phyloP scores from a whole-genome alignment of 2,113 vertebrate species.

The Rhinoptilus africanus region DNA sequence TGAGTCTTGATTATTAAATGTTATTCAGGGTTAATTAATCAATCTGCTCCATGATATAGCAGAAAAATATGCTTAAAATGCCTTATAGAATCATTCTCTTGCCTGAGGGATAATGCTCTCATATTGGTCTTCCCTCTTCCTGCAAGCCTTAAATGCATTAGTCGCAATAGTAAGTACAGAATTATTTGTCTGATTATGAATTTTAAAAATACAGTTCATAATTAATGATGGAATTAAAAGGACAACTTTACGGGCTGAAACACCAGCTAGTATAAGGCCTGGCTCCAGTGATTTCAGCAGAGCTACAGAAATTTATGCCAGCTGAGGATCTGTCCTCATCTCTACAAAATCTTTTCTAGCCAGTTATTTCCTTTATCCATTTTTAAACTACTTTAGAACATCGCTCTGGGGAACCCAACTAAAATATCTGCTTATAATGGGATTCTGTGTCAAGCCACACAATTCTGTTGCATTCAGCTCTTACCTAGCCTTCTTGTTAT shows the following conservation, averaged over 20 bases:
- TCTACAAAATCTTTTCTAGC: background rate
- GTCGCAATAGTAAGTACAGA: background rate
- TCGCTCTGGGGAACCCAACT: background rate
- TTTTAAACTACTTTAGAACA: background rate
- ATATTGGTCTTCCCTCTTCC: background rate
- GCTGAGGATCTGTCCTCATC: background rate
- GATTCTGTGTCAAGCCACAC: background rate
- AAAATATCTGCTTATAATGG: background rate
- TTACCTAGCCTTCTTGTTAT: background rate
- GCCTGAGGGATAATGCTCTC: background rate
- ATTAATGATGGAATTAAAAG: background rate
- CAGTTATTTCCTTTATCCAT: background rate
- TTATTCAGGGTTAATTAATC: background rate
- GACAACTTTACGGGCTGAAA: background rate
- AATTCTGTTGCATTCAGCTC: background rate
- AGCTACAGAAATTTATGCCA: background rate
- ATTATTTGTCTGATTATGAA: background rate
- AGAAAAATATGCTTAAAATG: background rate
- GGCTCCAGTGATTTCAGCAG: background rate
- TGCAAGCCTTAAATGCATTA: background rate
- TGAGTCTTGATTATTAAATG: background rate
- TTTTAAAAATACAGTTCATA: background rate
- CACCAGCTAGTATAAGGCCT: background rate
- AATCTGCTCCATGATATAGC: background rate
- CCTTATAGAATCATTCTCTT: background rate